Percentiles rank a stretch among this genome's conserved stretches.
Evolutionary conservation across 2,113 vertebrate species (phyloP).

Genomic region (Chlorodrepanis virens): DNA sequence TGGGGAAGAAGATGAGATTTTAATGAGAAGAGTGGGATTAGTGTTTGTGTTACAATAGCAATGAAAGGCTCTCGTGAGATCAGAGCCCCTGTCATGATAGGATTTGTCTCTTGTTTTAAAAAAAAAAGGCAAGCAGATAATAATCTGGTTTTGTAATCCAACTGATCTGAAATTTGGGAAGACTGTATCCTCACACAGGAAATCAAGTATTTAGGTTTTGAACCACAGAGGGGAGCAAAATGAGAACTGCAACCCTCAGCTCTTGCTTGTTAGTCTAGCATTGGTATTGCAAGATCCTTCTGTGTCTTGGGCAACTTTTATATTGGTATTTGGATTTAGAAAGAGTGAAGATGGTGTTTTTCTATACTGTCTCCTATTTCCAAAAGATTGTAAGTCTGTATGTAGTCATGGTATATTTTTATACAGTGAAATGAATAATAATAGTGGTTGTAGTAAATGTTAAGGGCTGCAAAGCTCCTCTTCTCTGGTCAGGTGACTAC

Average conservation of each 20-base stretch:
- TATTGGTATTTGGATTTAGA: not conserved
- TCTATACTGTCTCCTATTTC: not conserved
- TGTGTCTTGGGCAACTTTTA: not conserved
- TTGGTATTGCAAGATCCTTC: not conserved
- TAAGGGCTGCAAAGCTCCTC: not conserved
- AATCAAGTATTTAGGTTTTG: not conserved
- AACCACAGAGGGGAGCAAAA: not conserved
- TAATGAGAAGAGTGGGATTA: constrained; percentile 34
- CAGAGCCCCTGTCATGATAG: constrained; percentile 1
- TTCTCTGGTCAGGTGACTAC: not conserved
- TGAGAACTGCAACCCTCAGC: not conserved
- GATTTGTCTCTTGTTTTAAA: not conserved
- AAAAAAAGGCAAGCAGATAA: not conserved
- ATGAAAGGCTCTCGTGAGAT: constrained; percentile 30
- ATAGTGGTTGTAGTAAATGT: not conserved
- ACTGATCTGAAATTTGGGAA: not conserved
- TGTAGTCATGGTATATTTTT: not conserved
- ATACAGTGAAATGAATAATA: not conserved
- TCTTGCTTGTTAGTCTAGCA: not conserved
- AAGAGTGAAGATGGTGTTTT: not conserved
- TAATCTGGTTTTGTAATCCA: not conserved
- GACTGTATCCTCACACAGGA: not conserved
- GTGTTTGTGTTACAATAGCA: constrained; percentile 15
- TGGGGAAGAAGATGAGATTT: constrained; percentile 28
- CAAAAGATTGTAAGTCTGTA: not conserved